A percentile compares a stretch with the other conserved stretches of the same genome.
Conservation (phyloP, 2,113 vertebrate genomes). For the Aegotheles bennettii region DNA sequence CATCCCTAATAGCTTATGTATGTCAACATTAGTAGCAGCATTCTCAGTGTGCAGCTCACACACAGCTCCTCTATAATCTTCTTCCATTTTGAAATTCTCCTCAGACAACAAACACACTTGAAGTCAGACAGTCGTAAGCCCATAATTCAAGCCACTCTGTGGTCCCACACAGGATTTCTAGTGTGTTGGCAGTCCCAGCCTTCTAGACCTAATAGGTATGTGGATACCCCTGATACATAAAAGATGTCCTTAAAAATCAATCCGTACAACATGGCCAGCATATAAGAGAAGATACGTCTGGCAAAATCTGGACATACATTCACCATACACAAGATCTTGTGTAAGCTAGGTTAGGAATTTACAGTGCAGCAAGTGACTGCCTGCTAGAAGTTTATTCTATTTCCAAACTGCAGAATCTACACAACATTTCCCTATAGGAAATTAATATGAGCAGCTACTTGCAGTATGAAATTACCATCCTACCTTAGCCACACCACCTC, state of each 20-base stretch:
- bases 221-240: not conserved
- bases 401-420: not conserved
- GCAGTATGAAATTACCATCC: not conserved
- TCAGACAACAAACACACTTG: not conserved
- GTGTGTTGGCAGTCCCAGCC: not conserved
- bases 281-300: not conserved
- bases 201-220: not conserved
- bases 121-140: not conserved
- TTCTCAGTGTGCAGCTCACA: not conserved
- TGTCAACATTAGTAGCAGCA: slow-evolving; percentile 12
- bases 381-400: not conserved
- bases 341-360: not conserved
- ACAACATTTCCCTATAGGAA: not conserved
- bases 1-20: not conserved
- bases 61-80: not conserved
- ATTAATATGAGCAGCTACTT: not conserved
- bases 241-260: not conserved
- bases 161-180: not conserved
- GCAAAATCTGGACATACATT: not conserved
- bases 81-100: not conserved
- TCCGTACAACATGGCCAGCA: not conserved
- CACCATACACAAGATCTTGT: not conserved
- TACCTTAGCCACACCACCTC: not conserved
- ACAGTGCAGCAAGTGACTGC: not conserved
- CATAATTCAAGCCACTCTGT: not conserved